Evolutionary conservation across 2,888 invertebrate genomes (phyloP).

Genomic region (Ectropis crepuscularia): DNA sequence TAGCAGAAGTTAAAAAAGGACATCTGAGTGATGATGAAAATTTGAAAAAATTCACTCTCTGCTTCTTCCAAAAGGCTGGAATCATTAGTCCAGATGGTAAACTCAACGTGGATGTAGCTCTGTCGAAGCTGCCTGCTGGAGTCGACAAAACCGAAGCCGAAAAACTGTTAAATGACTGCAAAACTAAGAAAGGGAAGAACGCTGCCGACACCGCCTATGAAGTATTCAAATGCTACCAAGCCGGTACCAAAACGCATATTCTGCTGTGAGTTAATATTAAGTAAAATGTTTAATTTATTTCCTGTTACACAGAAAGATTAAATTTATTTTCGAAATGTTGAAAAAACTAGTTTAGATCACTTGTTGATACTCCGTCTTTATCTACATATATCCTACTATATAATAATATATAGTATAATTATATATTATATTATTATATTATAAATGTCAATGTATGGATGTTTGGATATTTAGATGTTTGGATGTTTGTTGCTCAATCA

Average conservation of each 20-base stretch:
- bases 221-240: constrained; percentile 75
- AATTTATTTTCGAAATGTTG: constrained; percentile 2
- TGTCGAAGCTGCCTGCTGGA: constrained; percentile 68
- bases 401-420: no score
- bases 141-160: constrained; percentile 65
- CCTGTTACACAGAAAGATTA: constrained; percentile 6
- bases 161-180: constrained; percentile 71
- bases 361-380: no score
- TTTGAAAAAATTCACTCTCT: constrained; percentile 74
- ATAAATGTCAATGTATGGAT: no score
- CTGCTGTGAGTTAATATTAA: constrained; percentile 27
- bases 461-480: no score
- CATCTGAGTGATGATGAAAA: constrained; percentile 67
- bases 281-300: constrained; percentile 21
- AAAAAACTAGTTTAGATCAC: background rate
- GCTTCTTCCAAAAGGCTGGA: constrained; percentile 76
- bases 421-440: no score
- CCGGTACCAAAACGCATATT: constrained; percentile 66
- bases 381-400: no score
- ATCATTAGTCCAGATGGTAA: constrained; percentile 65
- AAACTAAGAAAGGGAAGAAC: constrained; percentile 65
- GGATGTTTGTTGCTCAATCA: no score
- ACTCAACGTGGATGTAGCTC: constrained; percentile 70
- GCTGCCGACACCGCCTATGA: constrained; percentile 70
- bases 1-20: constrained; percentile 72